Evolutionary conservation across 1,140 invertebrate genomes (phyloP).

Genomic region (Leptinotarsa defecta): DNA sequence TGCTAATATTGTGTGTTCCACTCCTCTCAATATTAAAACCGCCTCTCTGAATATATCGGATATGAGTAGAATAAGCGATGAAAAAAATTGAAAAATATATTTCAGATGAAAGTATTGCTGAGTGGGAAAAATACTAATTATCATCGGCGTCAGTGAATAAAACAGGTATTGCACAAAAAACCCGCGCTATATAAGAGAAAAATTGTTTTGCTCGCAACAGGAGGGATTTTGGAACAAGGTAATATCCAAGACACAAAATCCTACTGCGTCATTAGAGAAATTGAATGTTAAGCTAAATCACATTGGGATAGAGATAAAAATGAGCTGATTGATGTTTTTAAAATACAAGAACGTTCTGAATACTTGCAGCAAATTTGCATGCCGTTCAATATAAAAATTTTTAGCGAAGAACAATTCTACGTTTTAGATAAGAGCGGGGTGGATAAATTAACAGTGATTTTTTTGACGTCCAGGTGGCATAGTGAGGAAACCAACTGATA

Average conservation of each 20-base stretch:
- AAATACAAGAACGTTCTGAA: constrained; percentile 19
- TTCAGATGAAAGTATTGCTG: too few relatives aligned
- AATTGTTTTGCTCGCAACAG: not conserved
- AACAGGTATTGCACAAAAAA: constrained; percentile 8
- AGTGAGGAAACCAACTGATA: too few relatives aligned
- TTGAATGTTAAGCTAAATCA: constrained; percentile 12
- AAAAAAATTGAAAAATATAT: too few relatives aligned
- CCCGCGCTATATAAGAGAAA: constrained; percentile 15
- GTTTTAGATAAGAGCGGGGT: not conserved
- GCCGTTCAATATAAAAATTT: constrained; percentile 18
- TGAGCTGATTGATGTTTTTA: constrained; percentile 17
- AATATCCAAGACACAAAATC: constrained; percentile 29
- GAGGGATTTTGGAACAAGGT: not conserved
- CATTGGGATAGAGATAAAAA: constrained; percentile 21
- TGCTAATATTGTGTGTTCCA: too few relatives aligned
- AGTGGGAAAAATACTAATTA: too few relatives aligned
- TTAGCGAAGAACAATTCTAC: constrained; percentile 19
- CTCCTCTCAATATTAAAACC: too few relatives aligned
- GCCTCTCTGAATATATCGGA: too few relatives aligned
- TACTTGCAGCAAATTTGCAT: constrained; percentile 26
- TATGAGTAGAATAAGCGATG: too few relatives aligned
- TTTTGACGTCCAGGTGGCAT: not conserved
- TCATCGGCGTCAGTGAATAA: too few relatives aligned
- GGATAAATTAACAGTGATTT: not conserved
- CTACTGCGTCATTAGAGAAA: constrained; percentile 5